These are phyloP conservation scores for Echiichthys vipera DNA, from an alignment of 2,797 vertebrate genomes.

Conservation along the genomic window DNA sequence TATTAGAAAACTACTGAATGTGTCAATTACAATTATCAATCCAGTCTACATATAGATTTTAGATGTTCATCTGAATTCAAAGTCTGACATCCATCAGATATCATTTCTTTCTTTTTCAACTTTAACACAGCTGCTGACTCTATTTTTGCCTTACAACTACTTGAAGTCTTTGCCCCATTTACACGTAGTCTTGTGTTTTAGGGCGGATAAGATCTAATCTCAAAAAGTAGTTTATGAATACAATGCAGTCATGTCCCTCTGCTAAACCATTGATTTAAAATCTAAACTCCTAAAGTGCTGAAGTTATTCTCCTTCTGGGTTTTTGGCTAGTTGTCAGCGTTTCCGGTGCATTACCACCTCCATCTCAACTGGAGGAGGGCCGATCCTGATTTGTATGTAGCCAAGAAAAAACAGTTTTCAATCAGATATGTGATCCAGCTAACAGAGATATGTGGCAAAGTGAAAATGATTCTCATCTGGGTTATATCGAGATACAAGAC, in stretches of 20 bases:
- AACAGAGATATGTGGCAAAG: background rate
- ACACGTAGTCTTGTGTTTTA: no score
- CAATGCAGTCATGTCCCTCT: background rate
- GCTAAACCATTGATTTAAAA: background rate
- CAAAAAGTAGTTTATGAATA: background rate
- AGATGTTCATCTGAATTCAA: conserved; percentile 11
- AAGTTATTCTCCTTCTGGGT: background rate
- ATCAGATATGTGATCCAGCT: background rate
- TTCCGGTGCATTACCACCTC: background rate
- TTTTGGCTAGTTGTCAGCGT: background rate
- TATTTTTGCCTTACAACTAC: no score
- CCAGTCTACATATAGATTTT: conserved; percentile 17
- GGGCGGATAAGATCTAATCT: no score
- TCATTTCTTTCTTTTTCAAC: conserved; percentile 18
- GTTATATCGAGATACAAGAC: background rate
- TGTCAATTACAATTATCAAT: conserved; percentile 1
- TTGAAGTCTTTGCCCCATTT: no score
- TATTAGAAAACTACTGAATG: background rate
- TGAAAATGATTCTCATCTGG: background rate
- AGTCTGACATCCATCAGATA: conserved; percentile 31
- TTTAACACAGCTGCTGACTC: conserved; percentile 12
- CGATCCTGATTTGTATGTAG: background rate
- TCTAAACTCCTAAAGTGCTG: background rate
- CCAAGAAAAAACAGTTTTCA: background rate
- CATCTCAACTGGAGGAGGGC: background rate